Percentiles rank a stretch among this genome's conserved stretches.
phyloP scores from a whole-genome alignment of 2,113 vertebrate species.

The Pangasianodon gigas region DNA sequence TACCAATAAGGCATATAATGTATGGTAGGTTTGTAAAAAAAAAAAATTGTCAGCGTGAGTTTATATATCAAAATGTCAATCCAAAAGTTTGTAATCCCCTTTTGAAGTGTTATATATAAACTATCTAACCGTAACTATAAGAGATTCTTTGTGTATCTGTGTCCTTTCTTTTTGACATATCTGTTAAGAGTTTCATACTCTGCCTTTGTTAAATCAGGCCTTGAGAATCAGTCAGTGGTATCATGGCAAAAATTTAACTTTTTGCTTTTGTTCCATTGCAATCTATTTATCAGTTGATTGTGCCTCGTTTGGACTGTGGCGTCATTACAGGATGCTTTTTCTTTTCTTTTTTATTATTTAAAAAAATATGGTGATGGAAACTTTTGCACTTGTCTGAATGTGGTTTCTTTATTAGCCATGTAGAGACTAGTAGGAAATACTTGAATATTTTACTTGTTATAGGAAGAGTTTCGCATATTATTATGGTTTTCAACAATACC shows the following conservation, averaged over 20 bases:
- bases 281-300: background rate
- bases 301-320: background rate
- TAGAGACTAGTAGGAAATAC: background rate
- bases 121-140: background rate
- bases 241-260: background rate
- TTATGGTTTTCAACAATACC: conserved; percentile 67
- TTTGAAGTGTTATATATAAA: background rate
- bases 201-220: background rate
- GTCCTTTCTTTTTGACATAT: background rate
- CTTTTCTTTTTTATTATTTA: background rate
- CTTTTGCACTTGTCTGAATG: background rate
- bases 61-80: background rate
- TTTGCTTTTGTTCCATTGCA: background rate
- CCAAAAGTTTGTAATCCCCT: background rate
- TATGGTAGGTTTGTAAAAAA: background rate
- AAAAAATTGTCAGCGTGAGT: background rate
- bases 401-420: background rate
- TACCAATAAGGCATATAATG: background rate
- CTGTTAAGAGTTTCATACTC: background rate
- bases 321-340: background rate
- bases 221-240: background rate
- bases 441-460: background rate
- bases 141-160: background rate
- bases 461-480: background rate
- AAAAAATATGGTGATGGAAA: background rate